phyloP scores from a whole-genome alignment of 2,888 invertebrate genomes.

The Marronus borbonicus region DNA sequence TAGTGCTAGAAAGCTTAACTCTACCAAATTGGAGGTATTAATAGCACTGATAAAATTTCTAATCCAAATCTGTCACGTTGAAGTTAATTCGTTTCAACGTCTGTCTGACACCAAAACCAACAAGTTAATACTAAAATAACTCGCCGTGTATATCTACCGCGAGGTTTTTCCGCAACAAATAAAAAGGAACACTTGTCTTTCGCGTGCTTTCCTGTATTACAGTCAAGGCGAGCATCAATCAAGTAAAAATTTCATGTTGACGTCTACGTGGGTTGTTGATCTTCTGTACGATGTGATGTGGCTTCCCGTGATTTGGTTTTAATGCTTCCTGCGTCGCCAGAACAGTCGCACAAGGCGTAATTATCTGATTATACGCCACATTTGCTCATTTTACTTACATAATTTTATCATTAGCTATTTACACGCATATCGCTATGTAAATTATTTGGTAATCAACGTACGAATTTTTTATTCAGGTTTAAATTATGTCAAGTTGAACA shows the following conservation, averaged over 20 bases:
- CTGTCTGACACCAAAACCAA: not conserved
- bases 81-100: constrained; percentile 22
- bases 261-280: constrained; percentile 37
- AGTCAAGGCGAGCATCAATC: constrained; percentile 33
- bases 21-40: not conserved
- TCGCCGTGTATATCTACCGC: constrained; percentile 5
- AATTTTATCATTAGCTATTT: constrained; percentile 13
- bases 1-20: not conserved
- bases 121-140: constrained; percentile 19
- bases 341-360: not conserved
- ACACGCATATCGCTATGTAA: constrained; percentile 18
- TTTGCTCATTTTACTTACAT: constrained; percentile 24
- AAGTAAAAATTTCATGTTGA: constrained; percentile 39
- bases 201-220: constrained; percentile 30
- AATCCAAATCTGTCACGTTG: constrained; percentile 20
- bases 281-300: not conserved
- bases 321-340: constrained; percentile 13
- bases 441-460: not conserved
- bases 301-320: constrained; percentile 15
- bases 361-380: constrained; percentile 14
- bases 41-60: constrained; percentile 9
- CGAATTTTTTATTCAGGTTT: constrained; percentile 2
- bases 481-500: constrained; percentile 18
- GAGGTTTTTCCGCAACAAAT: not conserved
- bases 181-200: constrained; percentile 28